Evolutionary conservation across 2,113 vertebrate genomes (phyloP).

Genomic region (Aleadryas rufinucha): DNA sequence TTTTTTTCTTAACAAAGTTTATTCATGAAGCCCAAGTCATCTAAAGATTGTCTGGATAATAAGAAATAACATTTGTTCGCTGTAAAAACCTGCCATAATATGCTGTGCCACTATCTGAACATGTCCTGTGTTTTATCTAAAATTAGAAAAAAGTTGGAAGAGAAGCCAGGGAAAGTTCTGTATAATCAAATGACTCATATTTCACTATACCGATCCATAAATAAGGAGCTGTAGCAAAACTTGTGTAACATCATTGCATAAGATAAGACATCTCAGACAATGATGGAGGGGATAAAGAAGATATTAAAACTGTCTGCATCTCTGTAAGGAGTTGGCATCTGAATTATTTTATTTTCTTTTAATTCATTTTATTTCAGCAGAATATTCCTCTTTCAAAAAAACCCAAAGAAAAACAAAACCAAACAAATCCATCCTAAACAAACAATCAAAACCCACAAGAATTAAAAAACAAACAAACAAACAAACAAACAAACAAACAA

Average conservation of each 20-base stretch:
- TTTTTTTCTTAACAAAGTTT: constrained; percentile 3
- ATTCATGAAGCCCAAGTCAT: constrained; percentile 35
- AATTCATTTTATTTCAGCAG: neutral
- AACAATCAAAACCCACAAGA: neutral
- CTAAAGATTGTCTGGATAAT: constrained; percentile 19
- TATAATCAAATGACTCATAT: constrained; percentile 28
- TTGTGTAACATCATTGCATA: neutral
- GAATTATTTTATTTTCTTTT: neutral
- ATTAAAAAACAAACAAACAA: rapidly evolving
- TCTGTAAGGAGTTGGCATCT: neutral
- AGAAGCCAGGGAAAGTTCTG: neutral
- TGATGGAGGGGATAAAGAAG: neutral
- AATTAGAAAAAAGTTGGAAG: constrained; percentile 42
- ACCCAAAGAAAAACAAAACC: rapidly evolving
- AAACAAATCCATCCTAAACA: neutral
- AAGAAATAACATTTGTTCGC: constrained; percentile 37
- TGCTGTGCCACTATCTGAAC: neutral
- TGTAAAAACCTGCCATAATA: neutral
- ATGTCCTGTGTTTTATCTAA: constrained; percentile 38
- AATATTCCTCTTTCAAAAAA: neutral
- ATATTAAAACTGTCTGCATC: neutral
- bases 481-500: too few species aligned
- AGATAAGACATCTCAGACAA: neutral
- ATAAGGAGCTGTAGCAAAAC: neutral
- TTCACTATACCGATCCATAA: neutral